phyloP scores from a whole-genome alignment of 2,113 vertebrate genomes.

The Stegostoma tigrinum region DNA sequence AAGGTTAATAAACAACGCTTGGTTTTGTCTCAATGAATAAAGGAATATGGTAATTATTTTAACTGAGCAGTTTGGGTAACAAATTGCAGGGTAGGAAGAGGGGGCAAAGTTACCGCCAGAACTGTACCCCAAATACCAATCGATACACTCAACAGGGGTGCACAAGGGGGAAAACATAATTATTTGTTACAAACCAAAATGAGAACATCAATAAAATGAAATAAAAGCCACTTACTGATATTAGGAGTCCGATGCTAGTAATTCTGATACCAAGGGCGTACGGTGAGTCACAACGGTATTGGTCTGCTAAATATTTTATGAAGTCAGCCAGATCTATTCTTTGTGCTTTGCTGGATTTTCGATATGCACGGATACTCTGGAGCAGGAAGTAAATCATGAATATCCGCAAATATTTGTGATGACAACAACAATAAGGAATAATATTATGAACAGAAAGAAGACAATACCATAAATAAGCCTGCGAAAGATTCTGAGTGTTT shows the following conservation, averaged over 20 bases:
- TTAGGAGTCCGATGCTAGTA: conserved; percentile 54
- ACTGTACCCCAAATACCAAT: neutral
- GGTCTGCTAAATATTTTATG: conserved; percentile 58
- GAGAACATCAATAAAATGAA: neutral
- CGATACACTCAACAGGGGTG: neutral
- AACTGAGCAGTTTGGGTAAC: neutral
- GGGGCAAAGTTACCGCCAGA: neutral
- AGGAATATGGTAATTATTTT: neutral
- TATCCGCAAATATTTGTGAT: neutral
- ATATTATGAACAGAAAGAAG: neutral
- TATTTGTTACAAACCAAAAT: neutral
- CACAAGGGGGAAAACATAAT: neutral
- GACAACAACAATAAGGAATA: neutral
- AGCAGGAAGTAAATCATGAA: conserved; percentile 34
- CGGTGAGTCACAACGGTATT: conserved; percentile 59
- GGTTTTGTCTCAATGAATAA: neutral
- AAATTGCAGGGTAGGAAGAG: neutral
- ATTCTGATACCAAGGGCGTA: conserved; percentile 64
- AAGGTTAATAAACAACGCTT: neutral
- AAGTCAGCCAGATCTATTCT: conserved; percentile 63
- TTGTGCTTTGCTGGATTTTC: conserved; percentile 37
- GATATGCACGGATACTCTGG: conserved; percentile 55
- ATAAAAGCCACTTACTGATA: conserved; percentile 48
- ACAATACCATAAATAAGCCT: neutral
- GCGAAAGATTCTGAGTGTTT: neutral